These are phyloP conservation scores for Nemapogon koenigi DNA, from an alignment of 2,888 invertebrate species.

Conservation along the genomic window DNA sequence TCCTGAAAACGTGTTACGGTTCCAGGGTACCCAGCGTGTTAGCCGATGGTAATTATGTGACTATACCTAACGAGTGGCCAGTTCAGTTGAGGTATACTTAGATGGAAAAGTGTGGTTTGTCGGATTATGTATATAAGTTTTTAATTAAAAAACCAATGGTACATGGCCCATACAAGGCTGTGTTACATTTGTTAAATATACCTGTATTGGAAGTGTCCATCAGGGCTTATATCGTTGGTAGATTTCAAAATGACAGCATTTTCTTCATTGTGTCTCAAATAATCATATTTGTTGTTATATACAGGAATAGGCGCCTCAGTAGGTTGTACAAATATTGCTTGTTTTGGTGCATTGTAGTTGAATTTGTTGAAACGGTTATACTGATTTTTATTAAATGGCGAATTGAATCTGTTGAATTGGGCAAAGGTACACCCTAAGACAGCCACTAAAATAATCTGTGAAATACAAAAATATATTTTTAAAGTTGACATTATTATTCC, in stretches of 20 bases:
- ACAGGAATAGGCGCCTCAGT: background rate
- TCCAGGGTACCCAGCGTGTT: too few relatives aligned
- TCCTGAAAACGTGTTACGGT: too few relatives aligned
- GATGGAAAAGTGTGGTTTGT: too few relatives aligned
- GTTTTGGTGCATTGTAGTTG: background rate
- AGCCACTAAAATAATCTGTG: background rate
- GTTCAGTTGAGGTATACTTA: too few relatives aligned
- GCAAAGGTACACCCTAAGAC: conserved; percentile 1
- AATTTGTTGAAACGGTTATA: conserved; percentile 4
- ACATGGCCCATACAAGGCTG: too few relatives aligned
- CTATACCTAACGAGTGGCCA: too few relatives aligned
- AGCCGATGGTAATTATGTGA: too few relatives aligned
- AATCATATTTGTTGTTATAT: conserved; percentile 9
- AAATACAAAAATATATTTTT: background rate
- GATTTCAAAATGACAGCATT: conserved; percentile 31
- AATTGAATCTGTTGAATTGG: background rate
- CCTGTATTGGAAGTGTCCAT: conserved; percentile 29
- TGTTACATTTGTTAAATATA: background rate
- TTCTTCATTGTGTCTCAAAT: conserved; percentile 4
- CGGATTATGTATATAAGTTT: too few relatives aligned
- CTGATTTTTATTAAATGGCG: too few relatives aligned
- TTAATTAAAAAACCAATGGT: too few relatives aligned
- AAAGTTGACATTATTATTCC: background rate
- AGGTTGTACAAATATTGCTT: too few relatives aligned
- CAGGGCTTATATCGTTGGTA: conserved; percentile 50